Base-by-base conservation (phyloP, 1,140 invertebrate genomes). In the Himalopsyche phryganea region DNA sequence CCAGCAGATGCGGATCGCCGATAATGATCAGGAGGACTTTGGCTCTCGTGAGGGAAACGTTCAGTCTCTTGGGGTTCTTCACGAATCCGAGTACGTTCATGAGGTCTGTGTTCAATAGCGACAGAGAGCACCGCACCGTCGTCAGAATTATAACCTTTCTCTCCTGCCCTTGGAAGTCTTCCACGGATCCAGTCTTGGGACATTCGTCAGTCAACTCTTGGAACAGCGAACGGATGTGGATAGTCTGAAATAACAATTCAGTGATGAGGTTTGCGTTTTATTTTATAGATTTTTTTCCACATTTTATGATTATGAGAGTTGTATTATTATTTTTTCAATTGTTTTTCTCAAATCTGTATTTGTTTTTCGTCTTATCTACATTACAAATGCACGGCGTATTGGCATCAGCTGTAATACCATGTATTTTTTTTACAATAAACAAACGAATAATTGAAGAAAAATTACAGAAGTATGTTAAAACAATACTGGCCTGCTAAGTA, bases 161-260 rank as follows among this genome's bases (percentile, higher is more conserved):
- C 73, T 98, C 94, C 77, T 95, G 87, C 5, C 94, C 95, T 76
- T 98, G 96, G 71, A 98, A 98, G 70, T 98, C 94, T 80, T 98
- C 95, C 1, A 96, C 92, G 6, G 90, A 91, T 0, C 93, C 94
- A 35, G 97, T 82, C 82, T 96, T 93, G 2, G 90, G 89, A 56
- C 83, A 68, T 13, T 78, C 69, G 6, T 85, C 68, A n/a, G 85
- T 80, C 59, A 89, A 78, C 10, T 85, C 81, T 13, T 77, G 73
- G n/a, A 94, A 76, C 32, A 91, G 65, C 6, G 81, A 65, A 38
- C 83, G 76, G 18, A 94, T 85, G 73, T 91, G 87, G 61, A 81
- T 80, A 1, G 87, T 86, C 88, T 91, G 66, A 51, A 79, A 79
- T 63, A 38, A 35, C n/a, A n/a, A 47, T n/a, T 35, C 33, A 6